Percentiles rank a stretch among this genome's conserved stretches.
phyloP scores from a whole-genome alignment of 2,888 invertebrate genomes.

The Monoplex corrugatus region DNA sequence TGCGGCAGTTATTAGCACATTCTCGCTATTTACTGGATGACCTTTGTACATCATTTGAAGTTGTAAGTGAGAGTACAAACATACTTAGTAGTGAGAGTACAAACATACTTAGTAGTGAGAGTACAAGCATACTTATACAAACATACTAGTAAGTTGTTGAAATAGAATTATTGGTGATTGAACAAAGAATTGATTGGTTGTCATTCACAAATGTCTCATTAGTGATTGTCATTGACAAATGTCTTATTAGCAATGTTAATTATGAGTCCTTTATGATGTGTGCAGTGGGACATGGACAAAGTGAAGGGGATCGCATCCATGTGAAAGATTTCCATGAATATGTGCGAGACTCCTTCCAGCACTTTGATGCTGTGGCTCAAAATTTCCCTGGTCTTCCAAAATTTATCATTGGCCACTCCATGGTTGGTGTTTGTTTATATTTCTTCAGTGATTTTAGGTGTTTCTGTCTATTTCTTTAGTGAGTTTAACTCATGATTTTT shows the following conservation, averaged over 20 bases:
- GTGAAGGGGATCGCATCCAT: constrained; percentile 80
- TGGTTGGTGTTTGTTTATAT: constrained; percentile 75
- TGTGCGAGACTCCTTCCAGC: constrained; percentile 79
- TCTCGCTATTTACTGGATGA: not conserved
- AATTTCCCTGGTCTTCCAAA: constrained; percentile 77
- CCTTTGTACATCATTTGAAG: not conserved
- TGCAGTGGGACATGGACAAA: constrained; percentile 82
- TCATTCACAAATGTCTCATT: too few relatives aligned
- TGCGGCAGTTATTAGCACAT: too few relatives aligned
- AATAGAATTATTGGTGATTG: too few relatives aligned
- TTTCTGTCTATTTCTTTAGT: not conserved
- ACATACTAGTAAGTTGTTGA: too few relatives aligned
- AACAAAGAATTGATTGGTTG: too few relatives aligned
- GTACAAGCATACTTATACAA: too few relatives aligned
- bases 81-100: not conserved
- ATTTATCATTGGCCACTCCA: constrained; percentile 82
- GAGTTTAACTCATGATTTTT: not conserved
- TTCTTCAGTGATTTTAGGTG: not conserved
- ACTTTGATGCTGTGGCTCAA: constrained; percentile 77
- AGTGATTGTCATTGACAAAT: too few relatives aligned
- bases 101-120: too few relatives aligned
- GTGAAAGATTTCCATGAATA: constrained; percentile 78
- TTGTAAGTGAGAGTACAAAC: not conserved
- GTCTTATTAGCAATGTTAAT: not conserved
- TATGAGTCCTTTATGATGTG: not conserved